Base-by-base conservation (phyloP, 1,140 invertebrate genomes). In the Drosophila varians region DNA sequence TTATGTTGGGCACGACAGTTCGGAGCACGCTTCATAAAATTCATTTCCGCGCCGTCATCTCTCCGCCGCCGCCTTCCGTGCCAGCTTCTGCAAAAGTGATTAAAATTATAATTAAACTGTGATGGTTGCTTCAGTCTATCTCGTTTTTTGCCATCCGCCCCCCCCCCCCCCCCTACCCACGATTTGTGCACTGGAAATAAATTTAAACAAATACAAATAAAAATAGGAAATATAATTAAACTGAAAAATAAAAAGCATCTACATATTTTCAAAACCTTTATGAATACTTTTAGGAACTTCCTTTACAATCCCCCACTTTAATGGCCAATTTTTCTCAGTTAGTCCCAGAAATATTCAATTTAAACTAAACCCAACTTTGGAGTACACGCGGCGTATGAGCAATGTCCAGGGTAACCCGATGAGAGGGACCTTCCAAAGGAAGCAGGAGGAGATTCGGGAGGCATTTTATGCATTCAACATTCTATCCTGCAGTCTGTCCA, bases 31-130 rank as follows among this genome's bases (percentile, higher is more conserved):
- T 87, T 87, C 83, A 87, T 82, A 87, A 86, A 79, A 87, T 86
- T 86, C 82, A 86, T 86, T 86, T 86, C 83, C 82, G 77, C 58
- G 77, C 70, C 82, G 79, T 71, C 61, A 48, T 53, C 21, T 14
- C 36, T 7, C 36, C 36, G 7, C 38, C 12, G 19, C 26, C 21
- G 26, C 62, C 62, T 38, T 4, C 36, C 14, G 14, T 38, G 12
- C 19, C 57, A 40, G 78, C 74, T 75, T 71, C 74, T 82, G 82
- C 82, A 87, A 86, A 86, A 86, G 82, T 86, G 82, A 86, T 86
- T 86, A 86, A 86, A 86, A 86, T 86, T 86, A 86, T 86, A 86
- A 86, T 86, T 86, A 86, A 86, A 86, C 82, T 86, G 82, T 82
- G 78, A 78, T 84, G 73, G 64, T 53, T 76, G 57, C 40, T 52